These are phyloP conservation scores for Drosophila anomalata DNA, from an alignment of 2,888 invertebrate species.

Conservation along the genomic window DNA sequence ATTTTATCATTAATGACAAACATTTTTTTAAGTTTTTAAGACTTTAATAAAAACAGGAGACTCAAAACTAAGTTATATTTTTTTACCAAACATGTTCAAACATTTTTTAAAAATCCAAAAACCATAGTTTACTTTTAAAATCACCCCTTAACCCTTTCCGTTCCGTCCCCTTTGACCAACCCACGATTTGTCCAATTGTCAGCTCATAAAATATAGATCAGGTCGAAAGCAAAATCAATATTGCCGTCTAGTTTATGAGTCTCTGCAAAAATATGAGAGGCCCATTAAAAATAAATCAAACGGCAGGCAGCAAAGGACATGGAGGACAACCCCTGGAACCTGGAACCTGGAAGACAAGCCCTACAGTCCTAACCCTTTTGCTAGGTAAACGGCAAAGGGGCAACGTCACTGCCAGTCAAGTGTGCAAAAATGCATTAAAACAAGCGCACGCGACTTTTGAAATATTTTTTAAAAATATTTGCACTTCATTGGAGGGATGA, in stretches of 20 bases:
- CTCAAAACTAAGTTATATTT: too few relatives aligned
- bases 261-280: constrained; percentile 60
- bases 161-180: neutral
- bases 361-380: constrained; percentile 17
- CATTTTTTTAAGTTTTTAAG: too few relatives aligned
- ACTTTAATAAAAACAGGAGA: too few relatives aligned
- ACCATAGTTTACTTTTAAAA: neutral
- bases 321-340: constrained; percentile 14
- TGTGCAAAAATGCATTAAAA: constrained; percentile 76
- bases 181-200: constrained; percentile 74
- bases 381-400: constrained; percentile 23
- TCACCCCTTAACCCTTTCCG: constrained; percentile 22
- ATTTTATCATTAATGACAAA: too few relatives aligned
- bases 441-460: constrained; percentile 64
- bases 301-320: constrained; percentile 41
- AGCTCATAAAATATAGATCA: constrained; percentile 73
- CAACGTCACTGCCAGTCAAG: constrained; percentile 67
- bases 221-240: constrained; percentile 49
- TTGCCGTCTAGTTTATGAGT: constrained; percentile 62
- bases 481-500: constrained; percentile 52
- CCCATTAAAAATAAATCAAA: constrained; percentile 78
- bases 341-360: constrained; percentile 7
- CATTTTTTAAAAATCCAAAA: neutral
- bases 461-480: constrained; percentile 48
- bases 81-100: neutral